Evolutionary conservation across 2,113 vertebrate species (phyloP).

Genomic region (Glaucidium brasilianum): DNA sequence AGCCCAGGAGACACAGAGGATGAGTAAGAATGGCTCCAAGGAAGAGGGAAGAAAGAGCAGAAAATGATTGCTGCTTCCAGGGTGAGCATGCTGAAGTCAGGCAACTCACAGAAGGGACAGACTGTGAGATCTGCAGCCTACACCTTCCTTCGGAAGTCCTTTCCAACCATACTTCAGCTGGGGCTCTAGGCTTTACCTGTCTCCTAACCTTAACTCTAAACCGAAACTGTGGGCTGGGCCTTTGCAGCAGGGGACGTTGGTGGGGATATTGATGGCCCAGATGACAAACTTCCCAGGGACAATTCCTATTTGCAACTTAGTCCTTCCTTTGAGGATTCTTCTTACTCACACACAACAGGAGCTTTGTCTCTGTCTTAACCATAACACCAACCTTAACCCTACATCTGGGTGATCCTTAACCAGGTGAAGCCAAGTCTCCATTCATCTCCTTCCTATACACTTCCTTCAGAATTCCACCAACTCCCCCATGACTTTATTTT

Average conservation of each 20-base stretch:
- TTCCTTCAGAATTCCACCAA: neutral
- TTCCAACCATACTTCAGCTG: neutral
- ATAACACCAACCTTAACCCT: neutral
- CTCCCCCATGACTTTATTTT: neutral
- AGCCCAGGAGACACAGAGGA: neutral
- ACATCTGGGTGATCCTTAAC: rapidly evolving
- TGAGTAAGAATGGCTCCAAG: neutral
- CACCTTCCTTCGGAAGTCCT: neutral
- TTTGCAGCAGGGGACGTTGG: neutral
- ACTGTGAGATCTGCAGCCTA: neutral
- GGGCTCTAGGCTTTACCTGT: neutral
- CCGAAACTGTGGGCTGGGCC: neutral
- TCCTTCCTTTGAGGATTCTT: neutral
- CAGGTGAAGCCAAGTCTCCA: neutral
- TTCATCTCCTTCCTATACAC: neutral
- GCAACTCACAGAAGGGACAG: neutral
- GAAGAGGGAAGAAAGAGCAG: neutral
- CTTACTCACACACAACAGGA: neutral
- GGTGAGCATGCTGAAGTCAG: neutral
- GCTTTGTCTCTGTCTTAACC: neutral
- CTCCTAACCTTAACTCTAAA: neutral
- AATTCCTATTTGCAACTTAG: neutral
- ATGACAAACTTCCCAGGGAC: neutral
- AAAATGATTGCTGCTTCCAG: neutral
- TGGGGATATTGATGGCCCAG: too few species aligned